Evolutionary conservation across 2,797 vertebrate species (phyloP), one percentile per base, ranked within the genome.

Genomic region (Sebastes dallii): DNA sequence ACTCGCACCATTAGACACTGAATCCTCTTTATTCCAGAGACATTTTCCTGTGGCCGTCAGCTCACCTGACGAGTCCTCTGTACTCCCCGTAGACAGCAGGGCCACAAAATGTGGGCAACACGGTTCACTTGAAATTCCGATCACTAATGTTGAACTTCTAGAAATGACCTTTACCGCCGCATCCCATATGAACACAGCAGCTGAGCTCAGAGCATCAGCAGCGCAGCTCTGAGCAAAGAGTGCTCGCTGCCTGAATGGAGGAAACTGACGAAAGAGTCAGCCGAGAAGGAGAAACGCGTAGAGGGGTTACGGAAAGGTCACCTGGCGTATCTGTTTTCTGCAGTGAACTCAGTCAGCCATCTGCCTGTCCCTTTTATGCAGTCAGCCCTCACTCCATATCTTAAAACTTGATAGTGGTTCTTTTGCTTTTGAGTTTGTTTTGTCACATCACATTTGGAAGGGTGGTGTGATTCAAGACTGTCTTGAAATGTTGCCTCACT

Each of bases 91-190:
- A n/a, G 81, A 83, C 55, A 22, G 56, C 27, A 8, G 54, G 78
- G 65, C 72, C 25, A 34, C 66, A 59, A 86, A 90, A 72, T 58
- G 81, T 75, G 55, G 75, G 80, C 82, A 75, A 59, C 64, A 9
- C 16, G 55, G 72, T 90, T 91, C 89, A 90, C 90, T 95, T 95
- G 86, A 94, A 91, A 95, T 94, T 94, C 94, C 12, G 77, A 91
- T 94, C 93, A 93, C 90, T 91, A 77, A 89, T 92, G 91, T 94
- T 89, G 88, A 94, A 94, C 93, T 94, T 93, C 86, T 81, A 85
- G 86, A 86, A 88, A 88, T 94, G 94, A 95, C 94, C 95, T 95
- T 95, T 95, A 75, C 87, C 46, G 86, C 89, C 78, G 81, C 81
- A 80, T 94, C 89, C 89, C 88, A 70, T 86, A 86, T 89, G 88